Base-by-base conservation (phyloP, 2,797 vertebrate genomes). In the Cirrhinus mrigala region DNA sequence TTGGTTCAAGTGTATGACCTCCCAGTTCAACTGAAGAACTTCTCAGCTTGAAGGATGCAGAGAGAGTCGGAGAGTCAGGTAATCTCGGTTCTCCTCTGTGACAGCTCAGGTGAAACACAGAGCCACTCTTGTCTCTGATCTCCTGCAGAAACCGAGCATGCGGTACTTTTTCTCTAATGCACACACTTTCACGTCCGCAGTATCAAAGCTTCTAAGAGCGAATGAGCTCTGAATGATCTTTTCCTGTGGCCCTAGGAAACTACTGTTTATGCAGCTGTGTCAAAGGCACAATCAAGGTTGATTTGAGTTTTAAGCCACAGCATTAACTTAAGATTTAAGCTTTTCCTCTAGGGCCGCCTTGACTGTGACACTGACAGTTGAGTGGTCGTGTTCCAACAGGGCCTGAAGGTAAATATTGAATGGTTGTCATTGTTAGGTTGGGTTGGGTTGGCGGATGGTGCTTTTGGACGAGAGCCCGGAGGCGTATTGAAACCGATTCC, bases 361-460 rank as follows among this genome's bases (percentile, higher is more conserved):
- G 54, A 64, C 84, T 73, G 27, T 56, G 54, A 83, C 77, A 82
- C 69, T 80, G 87, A 73, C 86, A 87, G 74, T 70, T 48, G 50
- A 79, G 54, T 81, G 66, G 79, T 81, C 68, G 15, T 74, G 86
- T 66, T 75, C 71, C 46, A 54, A 50, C 24, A 82, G 64, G 80
- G 77, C 56, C 79, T 68, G 74, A 75, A 79, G 79, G 64, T 76
- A 86, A 84, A 74, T 71, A 71, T 77, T 87, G 85, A 90, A 87
- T 82, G 78, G 76, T 77, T 88, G 89, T 85, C 87, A 79, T 79
- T 44, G 22, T 87, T 66, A 27, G 70, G 71, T 77, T 82, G 44
- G 86, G 83, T 76, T 84, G 18, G 64, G 64, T 74, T 85, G 54
- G 78, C 37, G 82, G 66, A 82, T 52, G 79, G 52, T 37, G 44